Evolutionary conservation across 2,888 invertebrate species (phyloP).

Genomic region (Pyrochroa serraticornis): DNA sequence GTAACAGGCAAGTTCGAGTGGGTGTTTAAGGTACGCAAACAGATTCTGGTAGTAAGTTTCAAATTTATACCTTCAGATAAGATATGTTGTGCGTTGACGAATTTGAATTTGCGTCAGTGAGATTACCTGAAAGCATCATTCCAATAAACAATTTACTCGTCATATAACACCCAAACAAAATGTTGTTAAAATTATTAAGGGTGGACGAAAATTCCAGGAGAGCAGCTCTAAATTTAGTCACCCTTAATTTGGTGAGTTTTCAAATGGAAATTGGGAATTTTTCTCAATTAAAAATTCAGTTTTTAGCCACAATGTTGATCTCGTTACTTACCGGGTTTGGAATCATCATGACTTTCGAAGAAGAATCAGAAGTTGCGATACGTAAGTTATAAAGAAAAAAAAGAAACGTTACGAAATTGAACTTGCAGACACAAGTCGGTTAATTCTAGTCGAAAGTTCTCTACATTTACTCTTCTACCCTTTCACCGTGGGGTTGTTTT

Average conservation of each 20-base stretch:
- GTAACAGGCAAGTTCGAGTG: too few species aligned
- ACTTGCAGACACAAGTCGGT: constrained; percentile 7
- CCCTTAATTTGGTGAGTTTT: constrained; percentile 11
- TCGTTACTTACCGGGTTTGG: neutral
- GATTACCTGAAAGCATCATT: constrained; percentile 14
- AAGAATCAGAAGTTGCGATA: constrained; percentile 3
- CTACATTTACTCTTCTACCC: constrained; percentile 11
- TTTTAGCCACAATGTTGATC: neutral
- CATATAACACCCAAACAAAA: constrained; percentile 4
- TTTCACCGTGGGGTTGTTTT: neutral
- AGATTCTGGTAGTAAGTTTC: neutral
- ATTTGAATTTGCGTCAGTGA: constrained; percentile 19
- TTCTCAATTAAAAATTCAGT: too few species aligned
- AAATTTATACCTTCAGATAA: constrained; percentile 8
- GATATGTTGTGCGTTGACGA: constrained; percentile 1
- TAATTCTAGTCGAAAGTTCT: constrained; percentile 6
- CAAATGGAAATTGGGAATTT: neutral
- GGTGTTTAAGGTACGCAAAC: neutral
- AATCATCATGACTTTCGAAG: neutral
- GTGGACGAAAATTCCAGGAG: constrained; percentile 9
- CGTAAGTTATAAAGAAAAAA: constrained; percentile 15
- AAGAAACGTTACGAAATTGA: neutral
- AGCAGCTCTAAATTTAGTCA: constrained; percentile 6
- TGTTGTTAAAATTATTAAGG: constrained; percentile 11
- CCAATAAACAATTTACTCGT: constrained; percentile 6